These are phyloP conservation scores for Falco concolor DNA, from an alignment of 2,797 vertebrate species.

Conservation along the genomic window DNA sequence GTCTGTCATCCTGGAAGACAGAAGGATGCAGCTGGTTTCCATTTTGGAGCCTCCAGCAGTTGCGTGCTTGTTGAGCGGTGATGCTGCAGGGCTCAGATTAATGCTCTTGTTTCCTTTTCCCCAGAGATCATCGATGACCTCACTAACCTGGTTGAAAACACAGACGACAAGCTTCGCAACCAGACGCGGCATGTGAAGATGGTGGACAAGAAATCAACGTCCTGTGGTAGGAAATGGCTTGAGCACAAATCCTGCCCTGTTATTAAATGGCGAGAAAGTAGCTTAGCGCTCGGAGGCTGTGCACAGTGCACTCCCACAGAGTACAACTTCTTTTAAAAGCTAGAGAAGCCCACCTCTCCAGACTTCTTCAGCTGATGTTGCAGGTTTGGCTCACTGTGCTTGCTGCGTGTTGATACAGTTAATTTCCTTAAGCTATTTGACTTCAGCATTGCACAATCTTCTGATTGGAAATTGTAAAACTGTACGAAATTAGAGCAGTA, in stretches of 20 bases:
- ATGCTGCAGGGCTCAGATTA: not conserved
- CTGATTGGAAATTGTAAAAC: not conserved
- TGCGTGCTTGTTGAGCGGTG: not conserved
- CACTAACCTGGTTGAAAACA: constrained; percentile 89
- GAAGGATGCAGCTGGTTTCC: not conserved
- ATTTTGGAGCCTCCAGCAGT: not conserved
- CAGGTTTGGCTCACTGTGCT: not conserved
- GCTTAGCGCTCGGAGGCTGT: not conserved
- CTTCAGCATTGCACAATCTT: not conserved
- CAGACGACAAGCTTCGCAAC: constrained; percentile 83
- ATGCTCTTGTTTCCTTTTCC: not conserved
- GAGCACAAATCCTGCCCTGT: not conserved
- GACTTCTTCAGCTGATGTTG: not conserved
- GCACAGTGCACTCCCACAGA: accelerated
- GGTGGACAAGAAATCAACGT: constrained; percentile 89
- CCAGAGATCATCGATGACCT: constrained; percentile 96
- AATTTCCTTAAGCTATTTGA: not conserved
- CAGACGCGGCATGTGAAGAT: constrained; percentile 86
- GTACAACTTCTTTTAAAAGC: not conserved
- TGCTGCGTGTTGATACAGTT: not conserved
- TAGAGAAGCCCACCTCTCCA: not conserved
- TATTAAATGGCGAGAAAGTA: not conserved
- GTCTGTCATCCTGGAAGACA: not conserved
- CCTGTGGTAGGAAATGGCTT: constrained; percentile 82
- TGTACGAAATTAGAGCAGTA: not conserved